Evolutionary conservation across 64 coral and sea anemone species (phyloP).

Genomic region (Montipora capricornis): DNA sequence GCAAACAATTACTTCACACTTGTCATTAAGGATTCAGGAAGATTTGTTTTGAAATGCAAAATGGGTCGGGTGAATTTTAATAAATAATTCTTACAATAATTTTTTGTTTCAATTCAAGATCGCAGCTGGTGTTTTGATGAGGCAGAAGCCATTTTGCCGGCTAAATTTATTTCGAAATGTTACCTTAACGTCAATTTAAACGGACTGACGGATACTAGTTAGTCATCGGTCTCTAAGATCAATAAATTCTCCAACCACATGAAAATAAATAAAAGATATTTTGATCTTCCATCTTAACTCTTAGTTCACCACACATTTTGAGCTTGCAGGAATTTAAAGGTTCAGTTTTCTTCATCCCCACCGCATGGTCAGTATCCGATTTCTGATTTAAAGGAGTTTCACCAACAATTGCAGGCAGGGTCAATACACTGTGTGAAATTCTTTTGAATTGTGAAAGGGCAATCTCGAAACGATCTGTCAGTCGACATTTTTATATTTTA

Average conservation of each 20-base stretch:
- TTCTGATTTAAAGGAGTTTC: too few relatives aligned
- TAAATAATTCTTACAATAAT: slow-evolving; percentile 10
- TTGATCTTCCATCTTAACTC: background rate
- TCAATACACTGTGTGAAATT: too few relatives aligned
- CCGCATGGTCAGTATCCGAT: too few relatives aligned
- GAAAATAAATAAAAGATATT: slow-evolving; percentile 24
- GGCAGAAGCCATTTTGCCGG: background rate
- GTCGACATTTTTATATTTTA: background rate
- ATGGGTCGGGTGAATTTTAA: slow-evolving; percentile 39
- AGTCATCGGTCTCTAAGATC: background rate
- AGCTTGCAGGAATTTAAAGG: too few relatives aligned
- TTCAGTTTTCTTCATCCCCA: too few relatives aligned
- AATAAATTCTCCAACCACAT: background rate
- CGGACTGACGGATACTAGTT: background rate
- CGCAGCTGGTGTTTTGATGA: slow-evolving; percentile 3
- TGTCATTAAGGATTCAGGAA: slow-evolving; percentile 40
- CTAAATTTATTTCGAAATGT: background rate
- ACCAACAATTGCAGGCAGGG: too few relatives aligned
- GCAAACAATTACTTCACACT: slow-evolving; percentile 49
- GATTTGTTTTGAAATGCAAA: slow-evolving; percentile 61
- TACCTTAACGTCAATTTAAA: background rate
- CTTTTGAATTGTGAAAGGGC: background rate
- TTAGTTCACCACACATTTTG: background rate
- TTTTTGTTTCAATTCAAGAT: background rate
- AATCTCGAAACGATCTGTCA: background rate